A percentile compares a stretch with the other conserved stretches of the same genome.
Evolutionary conservation across 2,888 invertebrate species (phyloP).

Genomic region (Sinopyrophorus schimmeli): DNA sequence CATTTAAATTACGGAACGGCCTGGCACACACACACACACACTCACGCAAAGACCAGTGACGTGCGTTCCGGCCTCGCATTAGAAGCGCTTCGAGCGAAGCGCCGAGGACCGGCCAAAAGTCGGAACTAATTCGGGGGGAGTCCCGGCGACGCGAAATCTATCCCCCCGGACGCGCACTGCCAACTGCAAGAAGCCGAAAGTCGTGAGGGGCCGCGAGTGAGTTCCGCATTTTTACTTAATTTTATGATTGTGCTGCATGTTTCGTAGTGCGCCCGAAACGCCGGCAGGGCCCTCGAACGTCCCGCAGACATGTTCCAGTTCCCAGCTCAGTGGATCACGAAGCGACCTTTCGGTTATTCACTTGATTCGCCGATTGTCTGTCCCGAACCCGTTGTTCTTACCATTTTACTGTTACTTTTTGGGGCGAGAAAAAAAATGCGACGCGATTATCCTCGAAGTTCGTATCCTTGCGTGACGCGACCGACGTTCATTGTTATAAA

Average conservation of each 20-base stretch:
- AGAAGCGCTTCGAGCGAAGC: no score
- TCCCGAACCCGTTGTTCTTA: slow-evolving; percentile 12
- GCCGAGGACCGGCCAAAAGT: no score
- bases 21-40: no score
- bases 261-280: slow-evolving; percentile 37
- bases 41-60: no score
- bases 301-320: slow-evolving; percentile 52
- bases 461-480: slow-evolving; percentile 2
- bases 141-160: no score
- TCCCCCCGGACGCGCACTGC: no score
- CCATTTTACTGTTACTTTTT: slow-evolving; percentile 26
- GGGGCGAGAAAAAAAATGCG: slow-evolving; percentile 12
- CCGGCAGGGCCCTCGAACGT: slow-evolving; percentile 46
- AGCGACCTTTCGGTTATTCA: slow-evolving; percentile 44
- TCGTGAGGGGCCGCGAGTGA: slow-evolving; percentile 26
- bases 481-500: neutral
- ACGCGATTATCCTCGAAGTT: slow-evolving; percentile 4
- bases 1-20: slow-evolving; percentile 29
- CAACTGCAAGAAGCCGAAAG: slow-evolving; percentile 9
- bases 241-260: slow-evolving; percentile 40
- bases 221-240: slow-evolving; percentile 51
- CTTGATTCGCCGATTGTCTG: slow-evolving; percentile 26
- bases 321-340: slow-evolving; percentile 51
- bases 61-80: slow-evolving; percentile 22
- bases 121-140: no score